Evolutionary conservation across 2,888 invertebrate species (phyloP).

Genomic region (Scaptomyza cyrtandrae): DNA sequence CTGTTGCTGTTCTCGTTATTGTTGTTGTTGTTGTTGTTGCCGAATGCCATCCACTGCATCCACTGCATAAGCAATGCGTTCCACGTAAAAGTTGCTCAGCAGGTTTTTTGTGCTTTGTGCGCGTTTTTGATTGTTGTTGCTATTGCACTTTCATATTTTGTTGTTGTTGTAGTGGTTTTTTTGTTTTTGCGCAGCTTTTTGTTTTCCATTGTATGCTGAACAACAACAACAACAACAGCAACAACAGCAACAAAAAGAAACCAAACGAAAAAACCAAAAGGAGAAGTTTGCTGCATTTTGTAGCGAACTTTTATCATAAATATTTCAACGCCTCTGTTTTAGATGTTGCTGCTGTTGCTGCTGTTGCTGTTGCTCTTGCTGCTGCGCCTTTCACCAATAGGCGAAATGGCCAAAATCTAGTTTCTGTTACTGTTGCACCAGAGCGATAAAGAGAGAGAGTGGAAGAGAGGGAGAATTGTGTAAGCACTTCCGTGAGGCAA

Average conservation of each 20-base stretch:
- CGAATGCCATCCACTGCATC: constrained; percentile 70
- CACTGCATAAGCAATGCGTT: constrained; percentile 70
- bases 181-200: constrained; percentile 36
- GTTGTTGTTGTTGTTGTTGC: too few relatives aligned
- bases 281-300: constrained; percentile 52
- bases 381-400: constrained; percentile 55
- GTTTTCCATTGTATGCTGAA: constrained; percentile 40
- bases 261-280: constrained; percentile 16
- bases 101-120: constrained; percentile 51
- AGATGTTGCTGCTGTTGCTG: constrained; percentile 37
- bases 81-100: constrained; percentile 73
- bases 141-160: constrained; percentile 74
- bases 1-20: constrained; percentile 20
- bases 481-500: constrained; percentile 62
- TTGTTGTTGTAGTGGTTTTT: constrained; percentile 28
- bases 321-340: constrained; percentile 71
- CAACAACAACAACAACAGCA: constrained; percentile 5
- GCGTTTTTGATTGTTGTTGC: constrained; percentile 26
- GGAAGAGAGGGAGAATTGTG: constrained; percentile 39
- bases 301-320: constrained; percentile 61
- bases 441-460: constrained; percentile 9
- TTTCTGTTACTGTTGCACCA: constrained; percentile 30
- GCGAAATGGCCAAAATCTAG: constrained; percentile 34
- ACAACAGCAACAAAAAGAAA: constrained; percentile 24
- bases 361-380: too few relatives aligned